Base-by-base conservation (phyloP, 2,888 invertebrate species). In the Hofmannophila pseudospretella region DNA sequence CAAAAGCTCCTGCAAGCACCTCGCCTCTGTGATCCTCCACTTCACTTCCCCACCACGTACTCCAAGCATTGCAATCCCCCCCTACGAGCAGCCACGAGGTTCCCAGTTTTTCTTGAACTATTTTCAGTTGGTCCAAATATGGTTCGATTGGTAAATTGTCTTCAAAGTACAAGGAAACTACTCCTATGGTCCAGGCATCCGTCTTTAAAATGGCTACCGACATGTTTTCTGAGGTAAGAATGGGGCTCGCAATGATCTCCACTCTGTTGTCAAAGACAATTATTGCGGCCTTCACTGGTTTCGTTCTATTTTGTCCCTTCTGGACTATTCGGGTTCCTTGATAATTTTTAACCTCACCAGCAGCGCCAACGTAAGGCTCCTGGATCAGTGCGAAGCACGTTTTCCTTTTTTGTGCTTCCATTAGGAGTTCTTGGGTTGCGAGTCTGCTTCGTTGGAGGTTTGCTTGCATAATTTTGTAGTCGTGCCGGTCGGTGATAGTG, bases 51-150 rank as follows among this genome's bases (percentile, higher is more conserved):
- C 51, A 50, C 49, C 47, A 48, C 1, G 20, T 11, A 12, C 44
- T 51, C 42, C 38, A 39, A 0, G 52, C 44, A 12, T 54, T 54
- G 3, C 32, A 36, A 27, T 51, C 54, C 0, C 51, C 51, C 10
- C 36, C 52, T 10, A 54, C 14, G 2, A 50, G 14, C n/a, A 54
- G 20, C 4, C 31, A n/a, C n/a, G n/a, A n/a, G n/a, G n/a, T 40
- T 19, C 13, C 31, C 1, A 39, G 4, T 25, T 36, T 14, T 4
- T 19, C 4, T 7, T 12, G 7, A 7, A 37, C 19, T 3, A 9
- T 22, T 11, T 14, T 16, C 7, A 43, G 10, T 3, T 31, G 26
- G 1, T 31, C 22, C 7, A 42, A 4, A 25, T 44, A 36, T 7
- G 40, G 44, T 1, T 36, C 38, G 2, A 42, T 35, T 1, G 37